Evolutionary conservation across 2,888 invertebrate genomes (phyloP), one percentile per base, ranked within the genome.

Genomic region (Heliconius erato): DNA sequence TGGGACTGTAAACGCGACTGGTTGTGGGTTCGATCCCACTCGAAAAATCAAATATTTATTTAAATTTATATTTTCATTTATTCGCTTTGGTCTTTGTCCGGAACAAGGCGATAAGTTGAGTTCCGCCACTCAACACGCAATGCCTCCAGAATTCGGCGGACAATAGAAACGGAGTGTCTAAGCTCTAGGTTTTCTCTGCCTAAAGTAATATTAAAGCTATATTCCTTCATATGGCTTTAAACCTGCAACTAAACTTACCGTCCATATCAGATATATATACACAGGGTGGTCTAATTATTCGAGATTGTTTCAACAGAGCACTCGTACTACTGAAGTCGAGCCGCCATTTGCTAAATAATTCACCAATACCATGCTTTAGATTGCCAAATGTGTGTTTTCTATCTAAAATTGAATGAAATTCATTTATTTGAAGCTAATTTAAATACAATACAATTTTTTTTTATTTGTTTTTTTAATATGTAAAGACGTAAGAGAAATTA

Each of bases 201-300:
- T 28, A 28, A 28, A 23, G 23, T 54, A 54, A 54, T 9, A 54
- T 23, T 54, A 54, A 54, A 7, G 3, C 9, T 23, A 54, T 54
- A 54, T 54, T 23, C 19, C 54, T 23, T 54, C 7, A 19, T 23
- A 49, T 16, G 19, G 19, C 54, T 54, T 23, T 54, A 19, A 54
- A 54, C 19, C 23, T 54, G 54, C 19, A 54, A 54, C 7, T 54
- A 40, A 40, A 44, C 68, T 79, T 83, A 86, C 86, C 85, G 28
- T 84, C 85, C 40, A 35, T 54, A 7, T 81, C 81, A 16, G 86
- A 84, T 2, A 86, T 85, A 16, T 82, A 68, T 0, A 87, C 82
- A 68, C 94, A 94, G 0, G 92, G 91, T 0, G 94, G 94, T n/a
- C 94, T 85, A 67, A 92, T 92, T 1, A 94, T 85, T 14, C 90